These are phyloP conservation scores for Pyralis farinalis DNA, from an alignment of 2,888 invertebrate species.

Conservation along the genomic window DNA sequence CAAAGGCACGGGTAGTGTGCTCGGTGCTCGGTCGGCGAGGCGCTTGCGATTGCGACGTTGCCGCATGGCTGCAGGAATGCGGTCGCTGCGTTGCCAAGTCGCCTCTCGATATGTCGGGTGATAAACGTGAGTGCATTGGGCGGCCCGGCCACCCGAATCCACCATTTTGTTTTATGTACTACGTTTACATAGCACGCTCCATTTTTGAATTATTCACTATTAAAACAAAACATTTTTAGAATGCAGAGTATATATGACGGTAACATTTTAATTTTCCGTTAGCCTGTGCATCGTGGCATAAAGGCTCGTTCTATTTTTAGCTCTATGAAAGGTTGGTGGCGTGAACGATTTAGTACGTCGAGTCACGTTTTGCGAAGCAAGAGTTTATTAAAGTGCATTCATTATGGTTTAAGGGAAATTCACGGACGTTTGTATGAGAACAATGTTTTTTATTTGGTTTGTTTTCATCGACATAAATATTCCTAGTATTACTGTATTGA, in stretches of 20 bases:
- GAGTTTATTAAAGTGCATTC: not conserved
- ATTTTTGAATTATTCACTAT: slow-evolving; percentile 17
- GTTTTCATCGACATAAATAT: not conserved
- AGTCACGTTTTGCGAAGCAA: slow-evolving; percentile 43
- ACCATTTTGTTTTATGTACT: slow-evolving; percentile 58
- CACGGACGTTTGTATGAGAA: not conserved
- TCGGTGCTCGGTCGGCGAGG: slow-evolving; percentile 25
- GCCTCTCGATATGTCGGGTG: slow-evolving; percentile 48
- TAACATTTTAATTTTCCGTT: slow-evolving; percentile 5
- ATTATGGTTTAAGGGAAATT: not conserved
- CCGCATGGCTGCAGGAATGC: slow-evolving; percentile 63
- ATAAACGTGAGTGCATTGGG: slow-evolving; percentile 72
- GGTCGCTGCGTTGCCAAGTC: slow-evolving; percentile 66
- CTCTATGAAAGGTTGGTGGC: slow-evolving; percentile 41
- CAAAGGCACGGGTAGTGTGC: slow-evolving; percentile 49
- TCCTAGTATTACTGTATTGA: too few species aligned
- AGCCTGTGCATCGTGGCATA: slow-evolving; percentile 3
- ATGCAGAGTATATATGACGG: not conserved
- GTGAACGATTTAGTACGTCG: slow-evolving; percentile 35
- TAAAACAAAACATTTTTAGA: not conserved
- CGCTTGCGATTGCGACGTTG: slow-evolving; percentile 67
- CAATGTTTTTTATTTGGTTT: not conserved
- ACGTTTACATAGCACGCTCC: slow-evolving; percentile 26
- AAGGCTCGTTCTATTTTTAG: slow-evolving; percentile 44
- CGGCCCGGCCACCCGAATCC: slow-evolving; percentile 55